A percentile compares a stretch with the other conserved stretches of the same genome.
These are phyloP conservation scores for Stictocephala bisonia DNA, from an alignment of 2,888 invertebrate species.

Conservation along the genomic window DNA sequence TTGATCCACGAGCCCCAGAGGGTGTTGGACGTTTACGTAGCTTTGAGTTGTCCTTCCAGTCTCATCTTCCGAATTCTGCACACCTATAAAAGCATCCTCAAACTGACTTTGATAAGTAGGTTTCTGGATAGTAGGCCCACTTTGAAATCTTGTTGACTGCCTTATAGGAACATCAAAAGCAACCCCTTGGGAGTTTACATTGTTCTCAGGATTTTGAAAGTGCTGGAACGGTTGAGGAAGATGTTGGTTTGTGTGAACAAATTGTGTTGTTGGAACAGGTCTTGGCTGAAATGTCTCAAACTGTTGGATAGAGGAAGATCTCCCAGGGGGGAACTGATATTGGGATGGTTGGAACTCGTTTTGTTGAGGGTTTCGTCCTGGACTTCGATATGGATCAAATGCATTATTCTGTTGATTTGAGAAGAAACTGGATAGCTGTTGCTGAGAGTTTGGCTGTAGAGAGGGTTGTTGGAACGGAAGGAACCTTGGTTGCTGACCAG, in stretches of 20 bases:
- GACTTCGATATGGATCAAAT: constrained; percentile 41
- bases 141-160: constrained; percentile 45
- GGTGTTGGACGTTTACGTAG: constrained; percentile 56
- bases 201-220: constrained; percentile 44
- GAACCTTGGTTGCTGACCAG: constrained; percentile 41
- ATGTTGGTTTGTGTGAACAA: constrained; percentile 56
- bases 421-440: constrained; percentile 43
- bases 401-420: constrained; percentile 27
- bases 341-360: constrained; percentile 45
- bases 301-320: constrained; percentile 35
- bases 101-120: constrained; percentile 44
- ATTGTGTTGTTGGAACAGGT: constrained; percentile 43
- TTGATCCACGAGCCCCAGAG: constrained; percentile 52
- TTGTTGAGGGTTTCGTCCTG: constrained; percentile 21
- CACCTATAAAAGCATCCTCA: constrained; percentile 42
- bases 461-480: constrained; percentile 44
- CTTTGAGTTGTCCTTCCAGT: constrained; percentile 55
- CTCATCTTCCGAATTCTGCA: constrained; percentile 49
- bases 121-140: constrained; percentile 39
- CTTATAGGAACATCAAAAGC: constrained; percentile 44
- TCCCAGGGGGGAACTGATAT: constrained; percentile 41
- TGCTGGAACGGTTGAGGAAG: constrained; percentile 56
- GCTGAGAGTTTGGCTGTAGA: constrained; percentile 39
- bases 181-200: constrained; percentile 28
- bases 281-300: constrained; percentile 40